Evolutionary conservation across 2,113 vertebrate genomes (phyloP).

Genomic region (Oreochromis niloticus): DNA sequence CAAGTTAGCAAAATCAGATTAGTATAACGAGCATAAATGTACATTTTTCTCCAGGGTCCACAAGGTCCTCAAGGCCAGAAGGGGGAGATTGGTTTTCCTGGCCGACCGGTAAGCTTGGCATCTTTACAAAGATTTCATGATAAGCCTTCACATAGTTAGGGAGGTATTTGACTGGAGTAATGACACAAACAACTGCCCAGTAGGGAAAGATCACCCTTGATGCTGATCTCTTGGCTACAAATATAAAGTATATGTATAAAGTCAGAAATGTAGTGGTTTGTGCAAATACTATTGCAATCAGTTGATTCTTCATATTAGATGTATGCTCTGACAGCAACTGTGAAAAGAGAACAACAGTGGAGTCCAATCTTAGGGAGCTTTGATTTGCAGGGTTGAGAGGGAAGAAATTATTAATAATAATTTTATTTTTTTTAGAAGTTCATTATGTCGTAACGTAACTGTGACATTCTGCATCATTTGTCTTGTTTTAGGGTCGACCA

Average conservation of each 20-base stretch:
- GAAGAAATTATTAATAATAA: neutral
- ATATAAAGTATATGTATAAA: neutral
- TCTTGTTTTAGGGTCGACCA: constrained; percentile 80
- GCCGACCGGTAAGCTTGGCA: constrained; percentile 82
- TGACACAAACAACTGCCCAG: neutral
- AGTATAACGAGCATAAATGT: neutral
- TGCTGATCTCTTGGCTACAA: neutral
- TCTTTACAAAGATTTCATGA: neutral
- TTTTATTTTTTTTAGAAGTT: neutral
- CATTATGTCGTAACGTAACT: neutral
- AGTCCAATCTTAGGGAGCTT: neutral
- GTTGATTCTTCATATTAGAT: neutral
- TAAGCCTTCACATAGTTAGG: neutral
- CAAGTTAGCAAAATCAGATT: neutral
- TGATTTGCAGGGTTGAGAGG: neutral
- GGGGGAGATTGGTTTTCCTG: constrained; percentile 93
- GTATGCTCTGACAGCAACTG: neutral
- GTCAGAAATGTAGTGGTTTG: neutral
- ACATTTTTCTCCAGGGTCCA: constrained; percentile 70
- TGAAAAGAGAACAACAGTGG: neutral
- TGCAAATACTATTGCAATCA: neutral
- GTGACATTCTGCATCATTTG: neutral
- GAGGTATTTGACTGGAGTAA: neutral
- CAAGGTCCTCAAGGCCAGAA: constrained; percentile 78
- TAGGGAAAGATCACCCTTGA: neutral